Evolutionary conservation across 2,888 invertebrate species (phyloP), one percentile per base, ranked within the genome.

Genomic region (Heliconius charithonia): DNA sequence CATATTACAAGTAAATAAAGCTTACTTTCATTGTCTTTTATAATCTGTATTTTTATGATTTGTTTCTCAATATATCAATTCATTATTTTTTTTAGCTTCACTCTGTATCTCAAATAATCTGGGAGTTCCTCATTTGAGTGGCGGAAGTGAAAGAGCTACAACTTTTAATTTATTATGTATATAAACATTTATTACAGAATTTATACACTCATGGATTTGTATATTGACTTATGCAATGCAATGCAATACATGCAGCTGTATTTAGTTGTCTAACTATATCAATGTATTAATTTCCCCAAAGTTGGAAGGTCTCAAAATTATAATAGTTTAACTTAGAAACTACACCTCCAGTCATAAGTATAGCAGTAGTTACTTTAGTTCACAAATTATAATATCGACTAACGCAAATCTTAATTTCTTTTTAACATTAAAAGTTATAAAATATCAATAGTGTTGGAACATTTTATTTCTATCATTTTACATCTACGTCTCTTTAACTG

Each of bases 221-320:
- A 45, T 45, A 56, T n/a, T 56, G 56, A 56, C 22, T 22, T 65
- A 45, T 45, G 12, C 45, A 45, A 45, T 16, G 12, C 45, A 45
- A 45, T 16, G 45, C 65, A 65, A 25, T 29, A 32, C 3, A 19
- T 65, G 65, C 9, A 32, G 29, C 29, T 65, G 27, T 65, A 65
- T 65, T 29, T 32, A 29, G 65, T 22, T 65, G 16, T 19, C 9
- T 32, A 22, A 32, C 22, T 66, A n/a, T 66, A 32, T 22, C 29
- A 66, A 32, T 66, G 22, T 66, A 66, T 19, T 66, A 32, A n/a
- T n/a, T 67, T 37, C 6, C 10, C 6, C 1, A 22, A 37, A n/a
- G 67, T 12, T 67, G 67, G 12, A 37, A 67, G n/a, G n/a, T n/a
- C n/a, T 67, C 37, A 67, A 37, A 37, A 37, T 67, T 10, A 67